phyloP scores from a whole-genome alignment of 2,113 vertebrate genomes.

The Suncus etruscus region DNA sequence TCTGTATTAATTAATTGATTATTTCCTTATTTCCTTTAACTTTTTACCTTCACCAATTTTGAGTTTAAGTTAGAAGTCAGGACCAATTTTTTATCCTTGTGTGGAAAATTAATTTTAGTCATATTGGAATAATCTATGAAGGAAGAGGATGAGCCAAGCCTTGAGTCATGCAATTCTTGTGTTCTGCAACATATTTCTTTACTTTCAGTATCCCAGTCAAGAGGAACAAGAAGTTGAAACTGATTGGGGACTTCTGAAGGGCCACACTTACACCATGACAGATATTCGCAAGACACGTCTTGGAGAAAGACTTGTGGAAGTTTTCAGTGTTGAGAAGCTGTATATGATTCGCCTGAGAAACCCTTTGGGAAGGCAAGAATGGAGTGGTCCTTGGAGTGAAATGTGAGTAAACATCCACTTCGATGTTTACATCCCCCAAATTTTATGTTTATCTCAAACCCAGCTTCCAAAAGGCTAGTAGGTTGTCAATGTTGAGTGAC shows the following conservation, averaged over 20 bases:
- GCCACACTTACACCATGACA: constrained; percentile 95
- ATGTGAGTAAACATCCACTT: constrained; percentile 85
- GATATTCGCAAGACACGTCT: constrained; percentile 90
- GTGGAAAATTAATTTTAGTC: constrained; percentile 25
- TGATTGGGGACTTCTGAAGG: constrained; percentile 90
- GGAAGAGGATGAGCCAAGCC: neutral
- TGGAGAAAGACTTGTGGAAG: constrained; percentile 89
- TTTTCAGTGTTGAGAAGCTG: constrained; percentile 91
- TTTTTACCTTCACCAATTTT: neutral
- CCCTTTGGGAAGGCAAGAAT: constrained; percentile 95
- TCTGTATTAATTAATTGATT: constrained; percentile 34
- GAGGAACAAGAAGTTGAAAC: constrained; percentile 88
- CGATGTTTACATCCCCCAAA: neutral
- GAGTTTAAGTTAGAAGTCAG: neutral
- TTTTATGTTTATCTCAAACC: neutral
- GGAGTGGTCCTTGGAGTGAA: constrained; percentile 96
- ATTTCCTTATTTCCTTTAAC: constrained; percentile 30
- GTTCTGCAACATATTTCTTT: neutral
- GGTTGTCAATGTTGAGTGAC: neutral
- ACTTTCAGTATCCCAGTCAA: constrained; percentile 82
- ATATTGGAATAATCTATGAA: neutral
- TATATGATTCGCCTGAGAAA: constrained; percentile 96
- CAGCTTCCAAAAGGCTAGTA: neutral
- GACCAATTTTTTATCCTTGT: constrained; percentile 37
- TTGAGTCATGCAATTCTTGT: neutral